These are phyloP conservation scores for Dissostichus mawsoni DNA, from an alignment of 2,113 vertebrate genomes.

Conservation along the genomic window DNA sequence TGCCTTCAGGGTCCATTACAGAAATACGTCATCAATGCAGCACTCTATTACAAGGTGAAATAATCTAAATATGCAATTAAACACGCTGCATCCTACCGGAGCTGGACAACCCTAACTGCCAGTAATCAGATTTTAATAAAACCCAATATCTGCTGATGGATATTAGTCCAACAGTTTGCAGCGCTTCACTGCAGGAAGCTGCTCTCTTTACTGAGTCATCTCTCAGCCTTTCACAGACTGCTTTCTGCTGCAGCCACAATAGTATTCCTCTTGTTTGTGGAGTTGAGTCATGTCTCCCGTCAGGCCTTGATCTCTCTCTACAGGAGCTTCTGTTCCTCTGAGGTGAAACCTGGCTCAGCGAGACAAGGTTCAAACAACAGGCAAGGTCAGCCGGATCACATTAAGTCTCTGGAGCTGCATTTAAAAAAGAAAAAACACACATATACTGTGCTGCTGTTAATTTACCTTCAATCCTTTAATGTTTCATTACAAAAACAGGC, in stretches of 20 bases:
- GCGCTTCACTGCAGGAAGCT: no score
- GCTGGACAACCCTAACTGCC: background rate
- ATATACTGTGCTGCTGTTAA: slow-evolving; percentile 15
- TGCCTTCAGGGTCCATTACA: background rate
- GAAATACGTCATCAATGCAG: background rate
- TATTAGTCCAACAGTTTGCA: background rate
- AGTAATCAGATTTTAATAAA: slow-evolving; percentile 11
- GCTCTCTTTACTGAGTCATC: no score
- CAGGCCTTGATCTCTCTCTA: slow-evolving; percentile 8
- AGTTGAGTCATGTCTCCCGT: slow-evolving; percentile 1
- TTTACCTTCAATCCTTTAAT: slow-evolving; percentile 26
- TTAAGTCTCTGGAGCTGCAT: slow-evolving; percentile 8
- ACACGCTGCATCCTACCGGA: background rate
- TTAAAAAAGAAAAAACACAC: slow-evolving; percentile 6
- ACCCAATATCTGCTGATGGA: background rate
- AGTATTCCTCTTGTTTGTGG: no score
- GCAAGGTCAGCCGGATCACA: slow-evolving; percentile 23
- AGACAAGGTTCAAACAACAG: slow-evolving; percentile 23
- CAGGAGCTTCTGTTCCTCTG: background rate
- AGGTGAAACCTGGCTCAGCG: slow-evolving; percentile 1
- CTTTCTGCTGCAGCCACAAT: no score
- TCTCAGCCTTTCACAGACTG: no score
- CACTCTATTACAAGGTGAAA: background rate
- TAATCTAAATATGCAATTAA: background rate
- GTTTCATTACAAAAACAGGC: slow-evolving; percentile 45